These are phyloP conservation scores for Pegea sp. DNA, from an alignment of 23 tunicate genomes.

Conservation along the genomic window DNA sequence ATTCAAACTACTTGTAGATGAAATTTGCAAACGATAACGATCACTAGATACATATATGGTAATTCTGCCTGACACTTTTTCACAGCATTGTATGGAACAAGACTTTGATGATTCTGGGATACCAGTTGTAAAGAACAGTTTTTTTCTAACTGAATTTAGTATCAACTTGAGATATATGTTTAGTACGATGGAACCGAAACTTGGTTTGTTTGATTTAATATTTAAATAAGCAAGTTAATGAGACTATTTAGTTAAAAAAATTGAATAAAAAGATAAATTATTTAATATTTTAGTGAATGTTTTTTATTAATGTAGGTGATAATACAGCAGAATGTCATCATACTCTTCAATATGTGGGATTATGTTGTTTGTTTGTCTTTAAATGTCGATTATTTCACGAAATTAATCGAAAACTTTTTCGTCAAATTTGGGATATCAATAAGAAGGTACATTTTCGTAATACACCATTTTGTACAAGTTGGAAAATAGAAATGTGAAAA, in stretches of 20 bases:
- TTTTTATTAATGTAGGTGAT: constrained; percentile 3
- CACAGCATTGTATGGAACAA: constrained; percentile 50
- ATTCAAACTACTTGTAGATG: too few relatives aligned
- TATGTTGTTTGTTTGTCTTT: constrained; percentile 50
- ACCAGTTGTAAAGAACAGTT: constrained; percentile 56
- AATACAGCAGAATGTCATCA: constrained; percentile 31
- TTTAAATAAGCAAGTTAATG: not conserved
- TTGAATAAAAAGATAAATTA: not conserved
- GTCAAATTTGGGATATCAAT: constrained; percentile 57
- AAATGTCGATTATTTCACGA: constrained; percentile 41
- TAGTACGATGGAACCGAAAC: constrained; percentile 15
- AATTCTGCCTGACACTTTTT: too few relatives aligned
- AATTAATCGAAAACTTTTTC: constrained; percentile 35
- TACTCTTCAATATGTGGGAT: constrained; percentile 43
- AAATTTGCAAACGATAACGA: too few relatives aligned
- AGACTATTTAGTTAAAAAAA: not conserved
- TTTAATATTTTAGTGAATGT: not conserved
- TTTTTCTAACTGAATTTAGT: constrained; percentile 51
- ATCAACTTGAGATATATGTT: constrained; percentile 26
- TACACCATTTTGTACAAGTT: too few relatives aligned
- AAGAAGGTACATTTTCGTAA: constrained; percentile 19
- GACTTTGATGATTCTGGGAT: constrained; percentile 82
- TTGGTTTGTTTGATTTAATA: constrained; percentile 12
- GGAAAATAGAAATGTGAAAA: not conserved
- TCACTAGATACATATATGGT: too few relatives aligned